A percentile compares a stretch with the other conserved stretches of the same genome.
These are phyloP conservation scores for Catharus bicknelli DNA, from an alignment of 2,113 vertebrate genomes.

Conservation along the genomic window DNA sequence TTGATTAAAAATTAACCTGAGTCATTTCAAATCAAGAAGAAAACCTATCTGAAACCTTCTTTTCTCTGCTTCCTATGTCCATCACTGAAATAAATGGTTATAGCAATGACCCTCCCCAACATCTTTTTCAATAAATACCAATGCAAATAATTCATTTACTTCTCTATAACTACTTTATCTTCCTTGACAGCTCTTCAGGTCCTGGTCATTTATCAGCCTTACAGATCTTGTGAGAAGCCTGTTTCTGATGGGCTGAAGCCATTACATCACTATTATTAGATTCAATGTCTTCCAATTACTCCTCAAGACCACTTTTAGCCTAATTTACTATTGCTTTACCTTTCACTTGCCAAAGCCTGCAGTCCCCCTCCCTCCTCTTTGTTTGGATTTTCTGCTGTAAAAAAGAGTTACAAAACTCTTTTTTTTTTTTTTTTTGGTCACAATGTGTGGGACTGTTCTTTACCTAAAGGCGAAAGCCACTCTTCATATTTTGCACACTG, in stretches of 20 bases:
- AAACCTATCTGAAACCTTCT: background rate
- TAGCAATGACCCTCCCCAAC: background rate
- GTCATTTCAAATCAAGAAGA: background rate
- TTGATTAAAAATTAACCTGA: background rate
- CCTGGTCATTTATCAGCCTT: slow-evolving; percentile 21
- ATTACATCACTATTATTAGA: background rate
- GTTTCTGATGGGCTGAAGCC: slow-evolving; percentile 12
- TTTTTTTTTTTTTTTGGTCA: too few species aligned
- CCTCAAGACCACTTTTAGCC: background rate
- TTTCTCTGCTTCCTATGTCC: background rate
- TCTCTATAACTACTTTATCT: slow-evolving; percentile 5
- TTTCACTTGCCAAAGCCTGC: background rate
- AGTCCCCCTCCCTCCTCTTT: background rate
- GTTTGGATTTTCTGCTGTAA: background rate
- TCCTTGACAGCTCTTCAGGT: slow-evolving; percentile 27
- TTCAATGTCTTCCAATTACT: background rate
- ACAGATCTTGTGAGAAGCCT: background rate
- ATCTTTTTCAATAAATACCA: slow-evolving; percentile 6
- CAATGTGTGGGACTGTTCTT: background rate
- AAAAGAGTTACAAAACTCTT: background rate
- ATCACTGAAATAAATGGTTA: background rate
- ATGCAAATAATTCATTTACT: slow-evolving; percentile 23
- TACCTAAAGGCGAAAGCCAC: background rate
- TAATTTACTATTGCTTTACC: background rate
- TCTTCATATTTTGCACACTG: background rate